phyloP scores from a whole-genome alignment of 2,888 invertebrate species.

The Linyphia triangularis region DNA sequence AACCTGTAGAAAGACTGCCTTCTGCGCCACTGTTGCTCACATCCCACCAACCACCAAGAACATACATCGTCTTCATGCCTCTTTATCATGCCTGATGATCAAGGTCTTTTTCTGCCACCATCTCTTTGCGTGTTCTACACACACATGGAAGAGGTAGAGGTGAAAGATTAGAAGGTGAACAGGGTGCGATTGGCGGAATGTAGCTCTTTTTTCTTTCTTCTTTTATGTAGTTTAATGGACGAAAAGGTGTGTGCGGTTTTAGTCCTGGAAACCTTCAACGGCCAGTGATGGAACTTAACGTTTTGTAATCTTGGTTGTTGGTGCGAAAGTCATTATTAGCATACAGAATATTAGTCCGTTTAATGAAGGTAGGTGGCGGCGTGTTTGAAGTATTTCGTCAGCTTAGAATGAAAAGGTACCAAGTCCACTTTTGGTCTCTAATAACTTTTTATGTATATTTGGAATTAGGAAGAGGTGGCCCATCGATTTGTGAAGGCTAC shows the following conservation, averaged over 20 bases:
- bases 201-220: neutral
- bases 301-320: neutral
- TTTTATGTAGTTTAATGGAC: constrained; percentile 48
- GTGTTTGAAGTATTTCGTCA: neutral
- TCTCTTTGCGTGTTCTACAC: neutral
- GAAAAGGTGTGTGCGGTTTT: constrained; percentile 2
- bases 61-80: constrained; percentile 46
- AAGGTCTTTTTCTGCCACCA: constrained; percentile 49
- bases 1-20: too few species aligned
- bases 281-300: neutral
- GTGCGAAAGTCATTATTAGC: neutral
- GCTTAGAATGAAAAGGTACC: too few species aligned
- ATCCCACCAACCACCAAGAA: neutral
- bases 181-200: constrained; percentile 47
- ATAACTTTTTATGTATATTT: too few species aligned
- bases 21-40: neutral
- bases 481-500: too few species aligned
- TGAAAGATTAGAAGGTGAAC: constrained; percentile 61
- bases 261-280: neutral
- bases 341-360: neutral
- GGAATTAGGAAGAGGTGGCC: too few species aligned
- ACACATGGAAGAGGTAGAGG: constrained; percentile 15
- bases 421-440: too few species aligned
- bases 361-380: neutral
- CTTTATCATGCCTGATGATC: constrained; percentile 51